phyloP scores from a whole-genome alignment of 2,888 invertebrate species.

The Leptinotarsa peninsularis region DNA sequence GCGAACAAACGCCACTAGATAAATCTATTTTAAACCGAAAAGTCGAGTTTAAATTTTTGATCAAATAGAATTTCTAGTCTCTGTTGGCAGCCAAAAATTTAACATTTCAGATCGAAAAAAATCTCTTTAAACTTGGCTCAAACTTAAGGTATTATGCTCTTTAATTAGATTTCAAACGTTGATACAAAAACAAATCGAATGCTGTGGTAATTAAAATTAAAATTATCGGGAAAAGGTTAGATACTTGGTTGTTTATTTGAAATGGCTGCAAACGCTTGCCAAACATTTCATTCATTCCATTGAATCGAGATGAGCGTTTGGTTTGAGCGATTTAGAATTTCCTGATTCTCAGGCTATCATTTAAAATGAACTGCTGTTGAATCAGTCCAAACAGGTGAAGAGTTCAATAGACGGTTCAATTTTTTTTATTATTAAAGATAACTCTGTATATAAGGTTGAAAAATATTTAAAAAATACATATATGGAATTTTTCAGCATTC shows the following conservation, averaged over 20 bases:
- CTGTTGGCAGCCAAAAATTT: slow-evolving; percentile 64
- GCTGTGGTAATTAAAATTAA: slow-evolving; percentile 42
- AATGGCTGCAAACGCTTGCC: slow-evolving; percentile 15
- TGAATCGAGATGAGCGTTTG: slow-evolving; percentile 15
- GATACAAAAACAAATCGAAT: slow-evolving; percentile 47
- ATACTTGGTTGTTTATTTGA: slow-evolving; percentile 34
- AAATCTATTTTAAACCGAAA: slow-evolving; percentile 60
- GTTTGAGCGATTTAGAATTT: slow-evolving; percentile 10
- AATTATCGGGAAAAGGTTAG: slow-evolving; percentile 47
- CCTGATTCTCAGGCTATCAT: slow-evolving; percentile 13
- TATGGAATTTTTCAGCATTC: no score
- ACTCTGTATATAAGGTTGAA: no score
- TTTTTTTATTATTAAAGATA: no score
- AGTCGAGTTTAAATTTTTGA: slow-evolving; percentile 61
- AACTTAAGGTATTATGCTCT: slow-evolving; percentile 51
- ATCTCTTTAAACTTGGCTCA: slow-evolving; percentile 53
- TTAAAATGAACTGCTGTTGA: neutral
- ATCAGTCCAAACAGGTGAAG: neutral
- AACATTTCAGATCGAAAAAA: slow-evolving; percentile 65
- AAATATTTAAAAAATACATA: no score
- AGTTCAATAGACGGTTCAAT: neutral
- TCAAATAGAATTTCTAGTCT: slow-evolving; percentile 61
- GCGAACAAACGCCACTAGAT: slow-evolving; percentile 42
- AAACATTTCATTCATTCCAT: slow-evolving; percentile 26
- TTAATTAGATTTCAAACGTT: slow-evolving; percentile 54